phyloP scores from a whole-genome alignment of 2,797 vertebrate species.

The Sebastolobus alascanus region DNA sequence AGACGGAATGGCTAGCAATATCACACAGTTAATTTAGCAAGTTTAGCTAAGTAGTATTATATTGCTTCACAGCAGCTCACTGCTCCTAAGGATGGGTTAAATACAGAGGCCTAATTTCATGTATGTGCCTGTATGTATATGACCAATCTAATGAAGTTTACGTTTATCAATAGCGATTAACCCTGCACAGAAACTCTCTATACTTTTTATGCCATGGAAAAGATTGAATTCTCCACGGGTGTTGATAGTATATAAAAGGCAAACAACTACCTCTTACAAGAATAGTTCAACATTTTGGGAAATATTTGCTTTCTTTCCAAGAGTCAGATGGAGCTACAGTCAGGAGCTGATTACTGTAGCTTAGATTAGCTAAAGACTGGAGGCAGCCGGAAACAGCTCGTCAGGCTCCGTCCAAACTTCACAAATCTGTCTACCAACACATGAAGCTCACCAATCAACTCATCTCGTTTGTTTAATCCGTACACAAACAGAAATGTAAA shows the following conservation, averaged over 20 bases:
- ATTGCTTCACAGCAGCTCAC: too few relatives aligned
- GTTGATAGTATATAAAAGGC: slow-evolving; percentile 11
- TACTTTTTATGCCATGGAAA: slow-evolving; percentile 12
- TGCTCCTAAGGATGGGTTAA: too few relatives aligned
- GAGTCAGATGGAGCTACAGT: not conserved
- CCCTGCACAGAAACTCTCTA: too few relatives aligned
- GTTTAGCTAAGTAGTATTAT: too few relatives aligned
- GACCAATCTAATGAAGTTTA: too few relatives aligned
- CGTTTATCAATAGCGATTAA: too few relatives aligned
- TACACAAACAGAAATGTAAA: slow-evolving; percentile 9
- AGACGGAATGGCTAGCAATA: too few relatives aligned
- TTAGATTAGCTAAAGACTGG: not conserved
- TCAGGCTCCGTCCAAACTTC: not conserved
- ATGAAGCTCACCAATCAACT: not conserved
- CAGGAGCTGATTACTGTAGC: not conserved
- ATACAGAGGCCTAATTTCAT: too few relatives aligned
- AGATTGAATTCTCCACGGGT: not conserved
- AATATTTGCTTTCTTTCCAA: not conserved
- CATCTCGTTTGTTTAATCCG: not conserved
- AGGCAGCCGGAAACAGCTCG: not conserved
- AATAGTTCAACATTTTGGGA: not conserved
- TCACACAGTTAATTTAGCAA: too few relatives aligned
- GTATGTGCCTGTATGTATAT: too few relatives aligned
- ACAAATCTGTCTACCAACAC: not conserved
- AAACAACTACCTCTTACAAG: not conserved